Conservation (phyloP, 2,888 invertebrate species). For the Orthosia gracilis region DNA sequence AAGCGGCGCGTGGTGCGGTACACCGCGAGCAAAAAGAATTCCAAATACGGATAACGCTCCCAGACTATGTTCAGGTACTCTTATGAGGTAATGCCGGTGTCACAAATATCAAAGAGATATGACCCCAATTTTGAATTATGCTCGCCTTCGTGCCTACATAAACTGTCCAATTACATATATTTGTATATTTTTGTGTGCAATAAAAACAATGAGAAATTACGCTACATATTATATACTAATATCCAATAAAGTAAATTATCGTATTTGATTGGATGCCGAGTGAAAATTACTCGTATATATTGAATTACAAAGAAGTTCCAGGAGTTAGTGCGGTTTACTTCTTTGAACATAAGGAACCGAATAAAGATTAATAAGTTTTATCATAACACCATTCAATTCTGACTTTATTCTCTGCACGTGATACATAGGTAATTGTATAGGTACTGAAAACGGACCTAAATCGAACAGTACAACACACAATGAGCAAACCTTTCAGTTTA, state of each 20-base stretch:
- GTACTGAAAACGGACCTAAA: background rate
- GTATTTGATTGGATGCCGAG: background rate
- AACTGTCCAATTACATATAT: no score
- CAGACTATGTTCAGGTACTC: constrained; percentile 15
- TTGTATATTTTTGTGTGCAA: no score
- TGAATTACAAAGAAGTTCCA: background rate
- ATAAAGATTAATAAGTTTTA: background rate
- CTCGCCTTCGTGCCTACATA: no score
- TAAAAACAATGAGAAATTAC: background rate
- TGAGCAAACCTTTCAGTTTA: background rate
- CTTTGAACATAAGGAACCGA: no score
- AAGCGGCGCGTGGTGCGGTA: constrained; percentile 14
- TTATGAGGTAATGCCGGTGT: background rate
- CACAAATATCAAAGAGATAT: background rate
- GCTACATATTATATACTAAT: background rate
- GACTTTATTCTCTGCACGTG: no score
- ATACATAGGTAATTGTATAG: background rate
- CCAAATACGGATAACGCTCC: constrained; percentile 21
- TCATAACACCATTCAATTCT: no score
- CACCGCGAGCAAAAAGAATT: constrained; percentile 51
- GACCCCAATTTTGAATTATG: no score
- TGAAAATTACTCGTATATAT: background rate
- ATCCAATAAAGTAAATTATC: background rate
- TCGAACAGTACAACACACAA: background rate
- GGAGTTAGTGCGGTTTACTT: no score